Evolutionary conservation across 2,113 vertebrate species (phyloP), one percentile per base, ranked within the genome.

Genomic region (Ptychochromis oligacanthus): DNA sequence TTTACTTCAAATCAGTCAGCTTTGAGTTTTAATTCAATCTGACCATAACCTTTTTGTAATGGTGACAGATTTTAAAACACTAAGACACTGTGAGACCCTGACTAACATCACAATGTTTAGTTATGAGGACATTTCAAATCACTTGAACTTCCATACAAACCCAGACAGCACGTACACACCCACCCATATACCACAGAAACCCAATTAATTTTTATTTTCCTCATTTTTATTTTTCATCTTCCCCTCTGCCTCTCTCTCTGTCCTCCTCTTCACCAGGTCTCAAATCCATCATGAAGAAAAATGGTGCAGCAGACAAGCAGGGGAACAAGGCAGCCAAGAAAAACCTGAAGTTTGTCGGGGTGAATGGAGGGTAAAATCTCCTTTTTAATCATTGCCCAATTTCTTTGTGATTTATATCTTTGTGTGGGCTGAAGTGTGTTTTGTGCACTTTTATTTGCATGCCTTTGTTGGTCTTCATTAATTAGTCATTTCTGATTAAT

Each of bases 231-330:
- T 59, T 26, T 79, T 87, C 26, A 40, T 72, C 11, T 38, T 46
- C 43, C 24, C 43, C 43, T 72, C 43, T 72, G 65, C 65, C 17
- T 75, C 46, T 59, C 12, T 36, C 65, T 81, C 31, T 61, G 5
- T 86, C 52, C 80, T 96, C 93, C 83, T 95, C 94, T 86, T 93
- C 91, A 83, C 93, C 96, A 95, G 97, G 96, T 95, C 97, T 99
- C 94, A 99, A 99, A 95, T 99, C 98, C 89, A 99, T 99, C 93
- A 99, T 99, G 98, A 99, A 99, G 97, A 99, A 99, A 96, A 97
- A 98, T 89, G 96, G 96, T 86, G 95, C 88, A 93, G 95, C 97
- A 95, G 96, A 96, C 95, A 97, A 97, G 91, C 95, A 96, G 83
- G 96, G 97, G 93, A 96, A 93, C 89, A 96, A 96, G 92, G 96